Evolutionary conservation across 2,797 vertebrate genomes (phyloP).

Genomic region (Microchirus variegatus): DNA sequence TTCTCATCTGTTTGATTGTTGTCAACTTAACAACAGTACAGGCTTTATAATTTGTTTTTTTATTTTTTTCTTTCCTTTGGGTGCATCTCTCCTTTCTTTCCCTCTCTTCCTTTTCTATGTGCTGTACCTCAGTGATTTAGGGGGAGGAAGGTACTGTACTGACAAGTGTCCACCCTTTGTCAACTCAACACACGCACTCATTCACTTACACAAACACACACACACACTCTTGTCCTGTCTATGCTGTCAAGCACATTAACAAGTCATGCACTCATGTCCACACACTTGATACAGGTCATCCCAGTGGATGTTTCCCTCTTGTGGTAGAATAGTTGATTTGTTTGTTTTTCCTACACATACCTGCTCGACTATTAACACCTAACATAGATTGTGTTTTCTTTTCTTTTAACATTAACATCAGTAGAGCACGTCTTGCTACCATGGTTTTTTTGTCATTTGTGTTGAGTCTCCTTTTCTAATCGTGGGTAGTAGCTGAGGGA

Average conservation of each 20-base stretch:
- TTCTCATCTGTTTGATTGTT: constrained; percentile 60
- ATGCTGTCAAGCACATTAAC: constrained; percentile 41
- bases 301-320: constrained; percentile 46
- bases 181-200: constrained; percentile 30
- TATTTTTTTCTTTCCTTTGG: constrained; percentile 72
- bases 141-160: constrained; percentile 87
- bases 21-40: constrained; percentile 53
- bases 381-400: constrained; percentile 15
- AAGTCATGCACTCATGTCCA: constrained; percentile 45
- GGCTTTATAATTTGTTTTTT: constrained; percentile 64
- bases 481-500: constrained; percentile 34
- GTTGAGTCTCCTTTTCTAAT: constrained; percentile 16
- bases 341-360: constrained; percentile 35
- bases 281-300: constrained; percentile 26
- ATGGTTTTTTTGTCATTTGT: constrained; percentile 35
- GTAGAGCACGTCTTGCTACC: constrained; percentile 31
- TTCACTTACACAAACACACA: constrained; percentile 29
- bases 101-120: constrained; percentile 81
- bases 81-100: constrained; percentile 79
- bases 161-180: constrained; percentile 68
- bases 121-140: constrained; percentile 86
- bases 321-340: constrained; percentile 38
- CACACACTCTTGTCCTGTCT: constrained; percentile 52
- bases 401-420: constrained; percentile 37
- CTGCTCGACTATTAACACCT: constrained; percentile 52